Evolutionary conservation across 2,797 vertebrate species (phyloP), one percentile per base, ranked within the genome.

Genomic region (Onychomys arenicola): DNA sequence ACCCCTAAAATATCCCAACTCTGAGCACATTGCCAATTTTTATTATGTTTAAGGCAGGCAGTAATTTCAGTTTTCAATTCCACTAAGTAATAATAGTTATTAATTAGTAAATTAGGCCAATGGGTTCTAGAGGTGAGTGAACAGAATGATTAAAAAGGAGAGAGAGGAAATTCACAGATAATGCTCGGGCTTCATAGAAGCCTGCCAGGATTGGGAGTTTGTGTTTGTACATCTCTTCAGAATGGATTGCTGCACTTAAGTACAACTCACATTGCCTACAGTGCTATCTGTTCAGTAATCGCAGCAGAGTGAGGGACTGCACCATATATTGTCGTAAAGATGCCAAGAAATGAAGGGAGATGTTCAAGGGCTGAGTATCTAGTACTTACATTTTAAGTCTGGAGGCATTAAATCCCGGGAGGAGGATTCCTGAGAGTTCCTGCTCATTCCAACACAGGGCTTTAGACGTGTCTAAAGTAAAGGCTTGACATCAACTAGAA

Each of bases 31-130:
- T 98, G 98, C 98, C 98, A 91, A 78, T 97, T 97, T 97, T 96
- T 98, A 97, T 98, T 98, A 98, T 94, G 97, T 98, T 98, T 98
- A 98, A 98, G 98, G 98, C 98, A 98, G 97, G 98, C 97, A 95
- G 98, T 98, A 98, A 98, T 98, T 98, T 98, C 90, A 98, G 98
- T 98, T 98, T 98, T 98, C 98, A 98, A 96, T 98, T 98, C 97
- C 94, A 98, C 98, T 98, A 98, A 98, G 98, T 98, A 98, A 98
- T 99, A 98, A 98, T 98, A 98, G 98, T 98, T 98, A 98, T 99
- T 98, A 99, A 98, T 98, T 98, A 98, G 98, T 97, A 98, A 98
- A 98, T 98, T 89, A 96, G 98, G 98, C 98, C 96, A 16, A 97
- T 96, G 92, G 97, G 98, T 98, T 98, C 98, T 98, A 98, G 92